Conservation (phyloP, 2,113 vertebrate species). For the Chloroceryle aenea region DNA sequence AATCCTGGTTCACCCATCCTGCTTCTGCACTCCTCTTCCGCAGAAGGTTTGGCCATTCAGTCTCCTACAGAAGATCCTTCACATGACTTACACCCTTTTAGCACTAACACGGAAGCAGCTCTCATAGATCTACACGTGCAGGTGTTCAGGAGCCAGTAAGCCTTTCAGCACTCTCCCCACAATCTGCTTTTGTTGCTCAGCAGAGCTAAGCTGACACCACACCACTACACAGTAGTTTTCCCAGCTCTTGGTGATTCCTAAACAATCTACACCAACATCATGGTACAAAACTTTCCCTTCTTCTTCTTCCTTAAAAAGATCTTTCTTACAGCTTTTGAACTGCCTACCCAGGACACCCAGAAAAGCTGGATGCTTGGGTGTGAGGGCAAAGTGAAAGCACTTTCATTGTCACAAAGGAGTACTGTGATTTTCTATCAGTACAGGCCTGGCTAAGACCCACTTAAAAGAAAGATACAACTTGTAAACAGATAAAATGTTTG, state of each 20-base stretch:
- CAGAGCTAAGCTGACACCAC: background rate
- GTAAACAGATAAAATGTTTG: background rate
- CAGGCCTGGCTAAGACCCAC: background rate
- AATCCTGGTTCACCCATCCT: background rate
- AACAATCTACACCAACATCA: background rate
- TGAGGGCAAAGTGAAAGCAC: background rate
- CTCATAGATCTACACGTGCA: accelerated
- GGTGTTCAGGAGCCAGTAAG: background rate
- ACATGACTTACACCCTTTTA: background rate
- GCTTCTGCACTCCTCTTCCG: background rate
- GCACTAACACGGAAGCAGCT: background rate
- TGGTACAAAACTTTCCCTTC: background rate
- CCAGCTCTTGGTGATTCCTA: background rate
- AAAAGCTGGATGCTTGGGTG: background rate
- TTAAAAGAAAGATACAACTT: background rate
- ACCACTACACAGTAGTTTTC: background rate
- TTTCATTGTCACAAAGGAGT: background rate
- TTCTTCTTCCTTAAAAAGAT: background rate
- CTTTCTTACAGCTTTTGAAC: background rate
- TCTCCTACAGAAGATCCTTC: background rate
- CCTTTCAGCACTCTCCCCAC: background rate
- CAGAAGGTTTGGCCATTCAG: background rate
- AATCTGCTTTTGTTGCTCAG: background rate
- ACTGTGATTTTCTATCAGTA: background rate
- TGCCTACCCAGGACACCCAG: background rate